Percentiles rank a stretch among this genome's conserved stretches.
These are phyloP conservation scores for Trinectes maculatus DNA, from an alignment of 2,113 vertebrate genomes.

Conservation along the genomic window DNA sequence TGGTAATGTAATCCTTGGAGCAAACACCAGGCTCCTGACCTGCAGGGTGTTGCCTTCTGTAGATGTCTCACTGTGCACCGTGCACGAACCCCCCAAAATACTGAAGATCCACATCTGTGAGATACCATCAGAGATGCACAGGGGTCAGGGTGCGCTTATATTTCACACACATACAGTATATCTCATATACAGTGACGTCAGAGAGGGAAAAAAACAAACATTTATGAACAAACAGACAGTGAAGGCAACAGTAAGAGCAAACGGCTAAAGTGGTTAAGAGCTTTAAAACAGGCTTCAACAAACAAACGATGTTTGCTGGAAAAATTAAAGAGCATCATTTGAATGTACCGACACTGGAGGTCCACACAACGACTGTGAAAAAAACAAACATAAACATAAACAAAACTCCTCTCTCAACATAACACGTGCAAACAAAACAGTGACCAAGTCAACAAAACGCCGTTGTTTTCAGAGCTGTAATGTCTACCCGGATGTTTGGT, in stretches of 20 bases:
- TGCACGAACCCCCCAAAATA: no score
- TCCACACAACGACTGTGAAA: not conserved
- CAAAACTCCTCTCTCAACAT: not conserved
- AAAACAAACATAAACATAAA: slow-evolving; percentile 5
- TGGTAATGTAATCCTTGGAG: slow-evolving; percentile 70
- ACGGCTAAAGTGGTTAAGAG: slow-evolving; percentile 9
- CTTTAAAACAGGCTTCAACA: slow-evolving; percentile 6
- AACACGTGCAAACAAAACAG: not conserved
- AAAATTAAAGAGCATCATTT: not conserved
- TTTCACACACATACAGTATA: no score
- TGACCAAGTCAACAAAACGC: not conserved
- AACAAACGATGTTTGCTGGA: slow-evolving; percentile 20
- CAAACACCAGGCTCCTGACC: slow-evolving; percentile 64
- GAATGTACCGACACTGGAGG: not conserved
- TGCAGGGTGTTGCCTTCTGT: slow-evolving; percentile 27
- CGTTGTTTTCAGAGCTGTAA: slow-evolving; percentile 6
- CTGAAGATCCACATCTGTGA: slow-evolving; percentile 37
- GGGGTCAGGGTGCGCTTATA: slow-evolving; percentile 6
- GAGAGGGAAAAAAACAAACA: not conserved
- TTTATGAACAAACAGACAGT: not conserved
- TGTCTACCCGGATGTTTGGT: not conserved
- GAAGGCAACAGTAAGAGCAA: slow-evolving; percentile 3
- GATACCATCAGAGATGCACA: slow-evolving; percentile 15
- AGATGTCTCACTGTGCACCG: slow-evolving; percentile 25
- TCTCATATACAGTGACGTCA: no score